A percentile compares a stretch with the other conserved stretches of the same genome.
phyloP scores from a whole-genome alignment of 2,113 vertebrate genomes.

The Anser cygnoides region DNA sequence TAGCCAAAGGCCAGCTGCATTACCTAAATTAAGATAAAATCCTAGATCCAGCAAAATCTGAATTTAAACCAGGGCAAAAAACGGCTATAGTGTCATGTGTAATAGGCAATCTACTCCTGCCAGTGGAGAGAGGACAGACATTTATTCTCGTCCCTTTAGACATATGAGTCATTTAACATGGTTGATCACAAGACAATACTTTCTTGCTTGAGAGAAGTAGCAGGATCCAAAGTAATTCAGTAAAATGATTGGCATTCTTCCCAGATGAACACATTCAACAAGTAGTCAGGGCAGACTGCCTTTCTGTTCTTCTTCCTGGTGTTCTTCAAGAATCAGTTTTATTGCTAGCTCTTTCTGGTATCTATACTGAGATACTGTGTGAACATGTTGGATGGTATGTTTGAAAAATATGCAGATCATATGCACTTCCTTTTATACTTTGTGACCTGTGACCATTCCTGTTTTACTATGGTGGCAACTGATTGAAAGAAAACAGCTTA shows the following conservation, averaged over 20 bases:
- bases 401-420: neutral
- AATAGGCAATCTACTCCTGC: conserved; percentile 10
- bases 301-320: neutral
- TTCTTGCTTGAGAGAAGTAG: conserved; percentile 16
- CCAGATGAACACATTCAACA: neutral
- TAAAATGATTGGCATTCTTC: conserved; percentile 38
- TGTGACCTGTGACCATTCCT: neutral
- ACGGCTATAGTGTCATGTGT: neutral
- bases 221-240: conserved; percentile 16
- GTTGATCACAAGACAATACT: conserved; percentile 16
- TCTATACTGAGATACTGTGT: neutral
- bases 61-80: conserved; percentile 35
- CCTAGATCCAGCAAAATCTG: conserved; percentile 26
- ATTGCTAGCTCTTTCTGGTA: neutral
- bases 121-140: neutral
- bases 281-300: neutral
- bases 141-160: conserved; percentile 10
- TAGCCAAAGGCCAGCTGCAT: conserved; percentile 52
- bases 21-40: conserved; percentile 53
- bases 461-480: neutral
- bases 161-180: conserved; percentile 19
- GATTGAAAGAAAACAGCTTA: neutral
- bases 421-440: neutral
- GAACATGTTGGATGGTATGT: neutral
- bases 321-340: conserved; percentile 26